These are phyloP conservation scores for Tachystola acroxantha DNA, from an alignment of 2,888 invertebrate genomes.

Conservation along the genomic window DNA sequence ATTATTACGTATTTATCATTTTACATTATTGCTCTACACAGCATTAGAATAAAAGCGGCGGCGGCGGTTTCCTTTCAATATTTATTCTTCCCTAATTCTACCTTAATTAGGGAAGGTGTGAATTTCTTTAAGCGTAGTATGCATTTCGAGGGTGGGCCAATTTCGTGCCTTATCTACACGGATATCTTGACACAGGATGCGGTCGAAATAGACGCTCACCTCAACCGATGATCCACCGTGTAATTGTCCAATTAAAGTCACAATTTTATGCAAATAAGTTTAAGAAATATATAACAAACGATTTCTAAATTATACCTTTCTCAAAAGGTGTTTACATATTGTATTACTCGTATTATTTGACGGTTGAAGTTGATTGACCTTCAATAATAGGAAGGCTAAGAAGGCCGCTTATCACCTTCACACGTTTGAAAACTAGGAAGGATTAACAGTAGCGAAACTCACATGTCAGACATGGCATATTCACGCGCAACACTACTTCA, in stretches of 20 bases:
- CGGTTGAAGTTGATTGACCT: conserved; percentile 13
- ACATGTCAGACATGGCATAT: conserved; percentile 20
- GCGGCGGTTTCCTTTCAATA: conserved; percentile 46
- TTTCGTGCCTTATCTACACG: conserved; percentile 46
- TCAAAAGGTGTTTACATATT: conserved; percentile 6
- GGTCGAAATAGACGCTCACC: conserved; percentile 53
- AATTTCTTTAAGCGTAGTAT: conserved; percentile 62
- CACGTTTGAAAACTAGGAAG: conserved; percentile 14
- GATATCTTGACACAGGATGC: conserved; percentile 62
- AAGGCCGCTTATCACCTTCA: no score
- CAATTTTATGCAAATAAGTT: conserved; percentile 66
- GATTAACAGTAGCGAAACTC: conserved; percentile 20
- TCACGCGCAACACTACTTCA: conserved; percentile 15
- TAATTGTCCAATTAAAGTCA: conserved; percentile 73
- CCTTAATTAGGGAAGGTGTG: conserved; percentile 74
- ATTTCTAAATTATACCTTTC: conserved; percentile 4
- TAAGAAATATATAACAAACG: conserved; percentile 15
- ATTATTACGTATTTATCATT: conserved; percentile 59
- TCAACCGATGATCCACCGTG: conserved; percentile 49
- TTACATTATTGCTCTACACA: conserved; percentile 31
- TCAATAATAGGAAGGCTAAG: no score
- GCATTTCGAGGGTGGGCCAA: conserved; percentile 62
- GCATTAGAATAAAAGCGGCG: conserved; percentile 37
- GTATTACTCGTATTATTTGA: conserved; percentile 3
- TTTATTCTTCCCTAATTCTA: conserved; percentile 65